Conservation (phyloP, 2,113 vertebrate species). For the Platanista minor region DNA sequence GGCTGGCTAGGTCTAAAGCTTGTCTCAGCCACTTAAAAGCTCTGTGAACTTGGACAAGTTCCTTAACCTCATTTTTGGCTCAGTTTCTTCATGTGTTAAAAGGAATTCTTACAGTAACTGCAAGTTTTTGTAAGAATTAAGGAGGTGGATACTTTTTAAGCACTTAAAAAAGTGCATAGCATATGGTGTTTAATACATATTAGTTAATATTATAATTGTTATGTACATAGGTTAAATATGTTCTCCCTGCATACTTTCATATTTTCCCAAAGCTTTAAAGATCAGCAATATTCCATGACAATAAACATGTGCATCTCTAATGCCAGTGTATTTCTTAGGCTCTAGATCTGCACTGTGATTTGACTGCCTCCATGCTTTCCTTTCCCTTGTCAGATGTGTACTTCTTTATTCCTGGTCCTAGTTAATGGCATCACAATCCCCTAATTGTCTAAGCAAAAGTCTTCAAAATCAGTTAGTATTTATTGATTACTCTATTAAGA, state of each 20-base stretch:
- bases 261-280: not conserved
- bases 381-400: not conserved
- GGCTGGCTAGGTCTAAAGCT: not conserved
- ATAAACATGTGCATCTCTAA: not conserved
- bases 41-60: not conserved
- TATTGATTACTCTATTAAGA: not conserved
- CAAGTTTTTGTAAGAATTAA: not conserved
- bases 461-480: not conserved
- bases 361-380: not conserved
- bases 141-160: not conserved
- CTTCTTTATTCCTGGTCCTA: not conserved
- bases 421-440: not conserved
- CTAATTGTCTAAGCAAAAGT: not conserved
- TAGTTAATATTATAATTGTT: not conserved
- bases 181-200: not conserved
- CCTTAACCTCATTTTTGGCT: not conserved
- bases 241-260: not conserved
- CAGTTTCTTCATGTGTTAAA: not conserved
- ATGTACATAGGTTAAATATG: not conserved
- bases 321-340: not conserved
- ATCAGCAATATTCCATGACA: not conserved
- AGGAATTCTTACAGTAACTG: not conserved
- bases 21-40: not conserved
- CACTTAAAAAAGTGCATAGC: not conserved
- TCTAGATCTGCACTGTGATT: not conserved